Evolutionary conservation across 2,888 invertebrate genomes (phyloP).

Genomic region (Drosophila villosipedis): DNA sequence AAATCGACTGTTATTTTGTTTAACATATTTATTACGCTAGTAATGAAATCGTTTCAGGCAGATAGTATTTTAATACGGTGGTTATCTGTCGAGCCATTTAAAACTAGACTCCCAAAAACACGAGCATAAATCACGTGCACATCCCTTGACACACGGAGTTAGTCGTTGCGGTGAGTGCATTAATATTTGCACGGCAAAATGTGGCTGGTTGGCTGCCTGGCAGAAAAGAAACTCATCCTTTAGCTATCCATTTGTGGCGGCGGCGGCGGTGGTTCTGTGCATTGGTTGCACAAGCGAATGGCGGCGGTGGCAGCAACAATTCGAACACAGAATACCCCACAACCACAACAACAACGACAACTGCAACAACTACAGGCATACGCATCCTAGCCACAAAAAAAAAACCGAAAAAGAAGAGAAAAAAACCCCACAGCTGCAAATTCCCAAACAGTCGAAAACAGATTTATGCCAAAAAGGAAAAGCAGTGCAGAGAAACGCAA

Average conservation of each 20-base stretch:
- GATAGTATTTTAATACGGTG: background rate
- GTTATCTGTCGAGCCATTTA: background rate
- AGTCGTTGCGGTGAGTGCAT: conserved; percentile 52
- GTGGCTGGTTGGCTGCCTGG: conserved; percentile 48
- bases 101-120: background rate
- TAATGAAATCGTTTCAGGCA: background rate
- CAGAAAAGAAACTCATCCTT: conserved; percentile 24
- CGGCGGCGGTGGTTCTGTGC: conserved; percentile 40
- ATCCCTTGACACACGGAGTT: conserved; percentile 21
- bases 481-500: conserved; percentile 2
- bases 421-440: conserved; percentile 38
- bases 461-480: conserved; percentile 54
- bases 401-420: conserved; percentile 18
- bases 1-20: background rate
- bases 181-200: conserved; percentile 77
- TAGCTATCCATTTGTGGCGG: conserved; percentile 34
- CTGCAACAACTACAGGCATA: background rate
- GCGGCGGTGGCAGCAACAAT: conserved; percentile 33
- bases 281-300: conserved; percentile 44
- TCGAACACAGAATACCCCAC: background rate
- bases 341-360: conserved; percentile 2
- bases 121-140: conserved; percentile 19
- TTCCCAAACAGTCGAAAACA: conserved; percentile 68
- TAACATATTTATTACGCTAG: background rate
- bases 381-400: conserved; percentile 8